A percentile compares a stretch with the other conserved stretches of the same genome.
phyloP scores from a whole-genome alignment of 2,113 vertebrate genomes.

The Alosa alosa region DNA sequence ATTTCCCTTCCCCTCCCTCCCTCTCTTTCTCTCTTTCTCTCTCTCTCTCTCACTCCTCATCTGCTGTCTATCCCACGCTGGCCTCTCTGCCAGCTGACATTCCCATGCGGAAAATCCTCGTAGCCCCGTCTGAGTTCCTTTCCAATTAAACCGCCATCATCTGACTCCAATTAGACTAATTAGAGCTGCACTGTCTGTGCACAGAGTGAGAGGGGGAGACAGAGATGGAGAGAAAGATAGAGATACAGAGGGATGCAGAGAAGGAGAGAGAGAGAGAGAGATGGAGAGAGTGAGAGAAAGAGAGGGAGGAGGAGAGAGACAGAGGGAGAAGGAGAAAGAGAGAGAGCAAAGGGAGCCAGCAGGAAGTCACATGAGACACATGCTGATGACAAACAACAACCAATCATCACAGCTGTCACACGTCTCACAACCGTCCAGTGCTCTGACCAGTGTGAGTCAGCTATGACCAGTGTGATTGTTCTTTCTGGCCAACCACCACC shows the following conservation, averaged over 20 bases:
- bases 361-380: background rate
- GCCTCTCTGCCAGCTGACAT: background rate
- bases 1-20: background rate
- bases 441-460: too few relatives aligned
- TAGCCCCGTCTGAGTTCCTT: background rate
- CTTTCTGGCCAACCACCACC: background rate
- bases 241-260: background rate
- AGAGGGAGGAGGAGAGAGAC: background rate
- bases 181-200: background rate
- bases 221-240: background rate
- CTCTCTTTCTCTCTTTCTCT: background rate
- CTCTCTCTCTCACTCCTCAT: background rate
- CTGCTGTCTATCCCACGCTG: background rate
- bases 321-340: too few relatives aligned
- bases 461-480: background rate
- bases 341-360: background rate
- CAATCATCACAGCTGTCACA: background rate
- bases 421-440: background rate
- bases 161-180: background rate
- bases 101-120: background rate
- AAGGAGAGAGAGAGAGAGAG: background rate
- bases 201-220: background rate
- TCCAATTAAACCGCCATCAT: conserved; percentile 4
- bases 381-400: background rate
- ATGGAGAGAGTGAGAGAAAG: background rate